A percentile compares a stretch with the other conserved stretches of the same genome.
phyloP scores from a whole-genome alignment of 1,140 invertebrate genomes.

The Yoshiicerus persimilis region DNA sequence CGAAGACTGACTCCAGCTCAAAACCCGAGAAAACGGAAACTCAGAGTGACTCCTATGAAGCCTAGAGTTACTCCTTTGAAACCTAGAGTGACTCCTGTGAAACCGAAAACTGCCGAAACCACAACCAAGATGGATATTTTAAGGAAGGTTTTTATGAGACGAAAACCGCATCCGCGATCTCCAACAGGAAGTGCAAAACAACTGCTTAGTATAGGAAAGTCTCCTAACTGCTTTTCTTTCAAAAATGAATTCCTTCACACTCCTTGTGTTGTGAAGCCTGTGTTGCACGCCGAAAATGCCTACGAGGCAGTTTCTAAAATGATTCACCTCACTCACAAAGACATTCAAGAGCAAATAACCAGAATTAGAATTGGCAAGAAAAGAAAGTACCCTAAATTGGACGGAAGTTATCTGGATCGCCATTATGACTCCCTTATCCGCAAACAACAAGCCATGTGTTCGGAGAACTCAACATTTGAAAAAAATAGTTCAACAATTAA shows the following conservation, averaged over 20 bases:
- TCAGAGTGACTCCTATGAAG: not conserved
- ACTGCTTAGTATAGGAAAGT: not conserved
- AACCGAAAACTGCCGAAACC: not conserved
- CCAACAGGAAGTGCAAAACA: not conserved
- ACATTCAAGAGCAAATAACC: not conserved
- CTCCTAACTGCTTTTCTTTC: not conserved
- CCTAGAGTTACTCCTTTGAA: not conserved
- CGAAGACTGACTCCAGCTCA: not conserved
- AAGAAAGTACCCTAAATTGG: not conserved
- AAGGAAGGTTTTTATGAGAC: not conserved
- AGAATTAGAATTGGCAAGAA: not conserved
- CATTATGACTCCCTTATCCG: not conserved
- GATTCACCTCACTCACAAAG: not conserved
- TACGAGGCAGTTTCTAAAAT: not conserved
- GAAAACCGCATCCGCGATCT: not conserved
- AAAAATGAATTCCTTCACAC: not conserved
- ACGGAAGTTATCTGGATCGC: not conserved
- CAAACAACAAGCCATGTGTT: not conserved
- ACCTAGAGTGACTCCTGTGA: not conserved
- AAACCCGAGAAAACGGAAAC: not conserved
- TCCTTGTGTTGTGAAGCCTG: not conserved
- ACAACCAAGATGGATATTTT: not conserved
- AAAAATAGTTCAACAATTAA: not conserved
- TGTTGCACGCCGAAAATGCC: not conserved
- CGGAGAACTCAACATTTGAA: not conserved